phyloP scores from a whole-genome alignment of 2,888 invertebrate species.

The Xanthia togata region DNA sequence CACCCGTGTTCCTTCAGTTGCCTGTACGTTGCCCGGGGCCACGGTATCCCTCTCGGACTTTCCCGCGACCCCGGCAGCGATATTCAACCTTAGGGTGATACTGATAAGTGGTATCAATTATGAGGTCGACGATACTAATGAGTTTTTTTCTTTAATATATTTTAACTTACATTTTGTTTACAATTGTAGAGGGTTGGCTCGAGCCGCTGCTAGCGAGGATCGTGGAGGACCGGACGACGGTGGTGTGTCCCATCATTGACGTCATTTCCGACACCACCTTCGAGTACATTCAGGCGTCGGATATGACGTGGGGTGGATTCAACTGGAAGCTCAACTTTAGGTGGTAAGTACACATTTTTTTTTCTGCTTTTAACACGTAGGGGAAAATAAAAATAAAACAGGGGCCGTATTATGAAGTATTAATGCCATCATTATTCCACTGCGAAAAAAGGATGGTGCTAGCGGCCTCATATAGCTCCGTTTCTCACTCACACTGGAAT shows the following conservation, averaged over 20 bases:
- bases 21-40: too few relatives aligned
- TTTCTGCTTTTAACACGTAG: not conserved
- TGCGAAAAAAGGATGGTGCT: too few relatives aligned
- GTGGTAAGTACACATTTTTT: constrained; percentile 92
- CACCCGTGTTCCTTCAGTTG: too few relatives aligned
- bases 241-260: constrained; percentile 99
- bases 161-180: not conserved
- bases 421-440: too few relatives aligned
- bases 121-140: not conserved
- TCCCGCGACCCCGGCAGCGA: too few relatives aligned
- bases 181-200: constrained; percentile 97
- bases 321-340: constrained; percentile 99
- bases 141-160: not conserved
- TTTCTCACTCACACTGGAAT: too few relatives aligned
- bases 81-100: not conserved
- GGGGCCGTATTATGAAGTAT: too few relatives aligned
- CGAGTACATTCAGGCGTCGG: constrained; percentile 99
- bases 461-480: too few relatives aligned
- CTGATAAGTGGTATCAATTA: not conserved
- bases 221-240: constrained; percentile 97
- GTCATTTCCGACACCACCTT: constrained; percentile 99
- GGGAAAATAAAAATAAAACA: not conserved
- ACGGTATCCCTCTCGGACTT: too few relatives aligned
- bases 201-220: constrained; percentile 98
- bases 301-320: constrained; percentile 99